phyloP scores from a whole-genome alignment of 2,797 vertebrate species.

The Poecile montanus region DNA sequence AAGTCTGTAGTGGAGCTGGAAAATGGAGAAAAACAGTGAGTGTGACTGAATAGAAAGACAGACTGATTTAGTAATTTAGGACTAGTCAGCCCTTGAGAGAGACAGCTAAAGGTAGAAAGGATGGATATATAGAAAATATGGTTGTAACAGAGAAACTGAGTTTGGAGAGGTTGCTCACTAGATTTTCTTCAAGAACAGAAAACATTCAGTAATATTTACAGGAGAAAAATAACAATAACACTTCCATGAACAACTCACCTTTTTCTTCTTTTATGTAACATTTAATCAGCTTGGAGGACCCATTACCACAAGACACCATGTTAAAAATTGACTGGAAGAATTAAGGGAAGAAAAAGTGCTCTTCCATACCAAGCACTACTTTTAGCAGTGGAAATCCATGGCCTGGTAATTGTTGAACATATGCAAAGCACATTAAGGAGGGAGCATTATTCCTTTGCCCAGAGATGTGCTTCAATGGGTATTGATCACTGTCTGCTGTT shows the following conservation, averaged over 20 bases:
- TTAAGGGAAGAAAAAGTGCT: not conserved
- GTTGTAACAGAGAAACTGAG: not conserved
- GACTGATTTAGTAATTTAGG: not conserved
- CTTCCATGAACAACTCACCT: not conserved
- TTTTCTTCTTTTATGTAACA: not conserved
- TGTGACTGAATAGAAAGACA: not conserved
- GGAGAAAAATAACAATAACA: not conserved
- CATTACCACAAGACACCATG: not conserved
- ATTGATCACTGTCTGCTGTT: not conserved
- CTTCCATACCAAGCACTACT: not conserved
- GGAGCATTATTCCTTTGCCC: not conserved
- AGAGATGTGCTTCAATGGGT: not conserved
- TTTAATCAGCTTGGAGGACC: not conserved
- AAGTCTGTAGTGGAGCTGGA: not conserved
- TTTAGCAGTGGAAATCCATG: not conserved
- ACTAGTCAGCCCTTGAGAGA: not conserved
- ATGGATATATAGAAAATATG: not conserved
- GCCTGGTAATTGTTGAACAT: not conserved
- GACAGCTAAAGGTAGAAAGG: accelerated
- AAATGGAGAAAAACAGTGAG: not conserved
- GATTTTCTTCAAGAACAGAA: not conserved
- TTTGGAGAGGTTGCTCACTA: not conserved
- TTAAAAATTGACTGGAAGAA: not conserved
- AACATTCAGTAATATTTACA: not conserved
- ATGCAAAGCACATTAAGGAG: not conserved